Evolutionary conservation across 2,797 vertebrate species (phyloP).

Genomic region (Melanotaenia parkinsoni): DNA sequence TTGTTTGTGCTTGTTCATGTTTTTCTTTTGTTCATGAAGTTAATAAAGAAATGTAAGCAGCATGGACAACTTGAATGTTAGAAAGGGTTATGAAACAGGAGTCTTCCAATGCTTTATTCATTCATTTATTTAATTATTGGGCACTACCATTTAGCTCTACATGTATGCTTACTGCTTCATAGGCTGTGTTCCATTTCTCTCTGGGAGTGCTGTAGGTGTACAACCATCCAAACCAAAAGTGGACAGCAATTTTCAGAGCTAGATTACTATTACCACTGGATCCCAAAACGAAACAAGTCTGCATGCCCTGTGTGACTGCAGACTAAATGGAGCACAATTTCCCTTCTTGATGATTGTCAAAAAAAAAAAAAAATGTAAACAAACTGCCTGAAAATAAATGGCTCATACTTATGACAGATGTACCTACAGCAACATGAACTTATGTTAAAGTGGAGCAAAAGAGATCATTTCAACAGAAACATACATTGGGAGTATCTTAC

Average conservation of each 20-base stretch:
- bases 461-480: neutral
- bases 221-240: neutral
- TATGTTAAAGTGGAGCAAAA: neutral
- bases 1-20: constrained; percentile 9
- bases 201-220: neutral
- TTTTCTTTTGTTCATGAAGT: neutral
- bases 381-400: neutral
- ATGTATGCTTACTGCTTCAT: neutral
- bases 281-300: neutral
- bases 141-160: neutral
- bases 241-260: neutral
- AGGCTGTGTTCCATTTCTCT: neutral
- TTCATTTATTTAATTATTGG: neutral
- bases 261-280: neutral
- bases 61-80: neutral
- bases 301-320: neutral
- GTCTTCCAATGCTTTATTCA: neutral
- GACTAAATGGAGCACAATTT: neutral
- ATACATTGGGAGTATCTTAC: neutral
- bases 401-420: neutral
- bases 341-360: neutral
- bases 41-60: neutral
- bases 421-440: neutral
- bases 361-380: neutral
- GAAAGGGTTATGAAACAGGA: neutral